Evolutionary conservation across 2,113 vertebrate genomes (phyloP).

Genomic region (Anhinga anhinga): DNA sequence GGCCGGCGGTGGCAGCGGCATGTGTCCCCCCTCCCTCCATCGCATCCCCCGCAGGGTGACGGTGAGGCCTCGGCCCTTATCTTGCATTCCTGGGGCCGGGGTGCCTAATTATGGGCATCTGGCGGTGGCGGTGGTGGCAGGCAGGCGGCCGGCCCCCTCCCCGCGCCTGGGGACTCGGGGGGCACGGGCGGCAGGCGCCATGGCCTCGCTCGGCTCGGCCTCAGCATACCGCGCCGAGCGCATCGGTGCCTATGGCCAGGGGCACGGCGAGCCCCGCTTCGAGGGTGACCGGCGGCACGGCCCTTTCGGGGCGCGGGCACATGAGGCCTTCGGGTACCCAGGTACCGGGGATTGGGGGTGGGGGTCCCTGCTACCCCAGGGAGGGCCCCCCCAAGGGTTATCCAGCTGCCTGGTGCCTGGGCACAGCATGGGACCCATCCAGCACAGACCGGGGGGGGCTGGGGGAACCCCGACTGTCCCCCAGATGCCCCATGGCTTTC

Average conservation of each 20-base stretch:
- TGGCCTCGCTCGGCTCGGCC: constrained; percentile 70
- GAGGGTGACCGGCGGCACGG: constrained; percentile 20
- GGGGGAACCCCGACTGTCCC: neutral
- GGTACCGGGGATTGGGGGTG: neutral
- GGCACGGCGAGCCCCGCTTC: constrained; percentile 35
- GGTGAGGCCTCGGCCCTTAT: constrained; percentile 21
- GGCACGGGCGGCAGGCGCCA: neutral
- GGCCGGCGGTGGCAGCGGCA: neutral
- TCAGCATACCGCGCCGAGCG: constrained; percentile 61
- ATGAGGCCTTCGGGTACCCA: constrained; percentile 68
- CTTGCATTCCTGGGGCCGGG: constrained; percentile 45
- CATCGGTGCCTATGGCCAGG: constrained; percentile 68
- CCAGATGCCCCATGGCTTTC: neutral
- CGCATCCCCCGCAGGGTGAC: neutral
- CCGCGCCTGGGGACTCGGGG: neutral
- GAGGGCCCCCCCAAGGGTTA: neutral
- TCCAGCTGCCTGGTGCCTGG: neutral
- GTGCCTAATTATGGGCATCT: constrained; percentile 68
- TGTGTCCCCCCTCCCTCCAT: neutral
- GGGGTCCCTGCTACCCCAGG: neutral
- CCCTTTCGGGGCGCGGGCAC: constrained; percentile 26
- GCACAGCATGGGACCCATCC: rapidly evolving
- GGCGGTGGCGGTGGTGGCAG: neutral
- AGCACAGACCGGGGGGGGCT: neutral
- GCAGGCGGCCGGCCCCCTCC: neutral